Conservation (phyloP, 2,797 vertebrate species). For the Myotis myotis region DNA sequence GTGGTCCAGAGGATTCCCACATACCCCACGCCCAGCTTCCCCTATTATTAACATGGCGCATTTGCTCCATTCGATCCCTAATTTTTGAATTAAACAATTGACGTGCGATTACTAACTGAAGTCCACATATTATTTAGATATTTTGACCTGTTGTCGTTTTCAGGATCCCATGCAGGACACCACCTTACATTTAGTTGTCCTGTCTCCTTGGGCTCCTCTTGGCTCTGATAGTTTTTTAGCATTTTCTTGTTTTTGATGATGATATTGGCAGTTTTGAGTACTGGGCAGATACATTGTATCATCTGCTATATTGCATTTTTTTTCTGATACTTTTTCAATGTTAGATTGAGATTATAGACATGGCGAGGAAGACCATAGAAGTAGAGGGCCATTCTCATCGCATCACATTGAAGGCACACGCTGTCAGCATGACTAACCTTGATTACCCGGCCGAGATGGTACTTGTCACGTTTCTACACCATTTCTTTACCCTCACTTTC, state of each 20-base stretch:
- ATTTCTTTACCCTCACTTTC: background rate
- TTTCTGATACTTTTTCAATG: background rate
- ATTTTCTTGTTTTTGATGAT: background rate
- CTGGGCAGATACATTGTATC: background rate
- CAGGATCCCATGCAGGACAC: background rate
- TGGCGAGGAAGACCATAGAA: background rate
- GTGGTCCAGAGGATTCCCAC: background rate
- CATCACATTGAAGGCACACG: background rate
- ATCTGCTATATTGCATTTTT: background rate
- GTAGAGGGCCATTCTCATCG: background rate
- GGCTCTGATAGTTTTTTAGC: background rate
- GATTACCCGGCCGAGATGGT: background rate
- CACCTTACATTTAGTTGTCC: background rate
- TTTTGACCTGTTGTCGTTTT: background rate
- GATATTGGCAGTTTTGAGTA: background rate
- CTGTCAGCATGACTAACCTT: background rate
- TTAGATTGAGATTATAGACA: background rate
- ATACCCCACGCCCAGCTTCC: background rate
- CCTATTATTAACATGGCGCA: background rate
- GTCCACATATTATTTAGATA: background rate
- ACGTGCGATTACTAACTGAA: background rate
- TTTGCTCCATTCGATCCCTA: background rate
- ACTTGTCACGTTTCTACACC: background rate
- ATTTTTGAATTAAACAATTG: background rate
- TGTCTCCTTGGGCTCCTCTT: background rate